Conservation (phyloP, 2,113 vertebrate genomes). For the Charadrius vociferus region DNA sequence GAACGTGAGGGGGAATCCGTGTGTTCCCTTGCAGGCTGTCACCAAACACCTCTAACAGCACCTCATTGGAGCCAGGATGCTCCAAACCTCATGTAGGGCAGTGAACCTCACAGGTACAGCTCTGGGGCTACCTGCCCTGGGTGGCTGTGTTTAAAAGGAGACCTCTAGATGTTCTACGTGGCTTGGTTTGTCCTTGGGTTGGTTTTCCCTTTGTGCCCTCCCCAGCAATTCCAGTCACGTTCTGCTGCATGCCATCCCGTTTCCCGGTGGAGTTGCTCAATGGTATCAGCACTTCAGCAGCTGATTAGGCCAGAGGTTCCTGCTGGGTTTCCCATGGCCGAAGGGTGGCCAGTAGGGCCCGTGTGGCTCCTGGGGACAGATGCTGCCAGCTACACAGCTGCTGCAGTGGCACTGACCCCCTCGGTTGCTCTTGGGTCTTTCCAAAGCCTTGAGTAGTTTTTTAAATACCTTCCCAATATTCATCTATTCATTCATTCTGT, state of each 20-base stretch:
- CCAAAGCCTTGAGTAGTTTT: not conserved
- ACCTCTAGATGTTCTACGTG: rapidly evolving
- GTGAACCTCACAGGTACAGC: not conserved
- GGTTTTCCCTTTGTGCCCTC: not conserved
- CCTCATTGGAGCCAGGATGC: not conserved
- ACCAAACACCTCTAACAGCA: not conserved
- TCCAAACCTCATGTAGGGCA: not conserved
- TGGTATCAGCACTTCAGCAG: not conserved
- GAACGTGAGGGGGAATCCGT: rapidly evolving
- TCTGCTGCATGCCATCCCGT: not conserved
- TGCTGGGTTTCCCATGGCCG: rapidly evolving
- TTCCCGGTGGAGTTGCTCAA: conserved; percentile 26
- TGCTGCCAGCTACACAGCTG: not conserved
- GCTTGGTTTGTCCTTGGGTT: not conserved
- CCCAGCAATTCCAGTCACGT: not conserved
- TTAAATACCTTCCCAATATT: not conserved
- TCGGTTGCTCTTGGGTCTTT: not conserved
- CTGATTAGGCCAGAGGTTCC: conserved; percentile 27
- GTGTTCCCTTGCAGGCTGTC: not conserved
- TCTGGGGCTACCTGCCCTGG: not conserved
- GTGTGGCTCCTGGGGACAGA: not conserved
- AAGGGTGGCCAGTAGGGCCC: not conserved
- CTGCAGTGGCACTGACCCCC: rapidly evolving
- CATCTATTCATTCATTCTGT: no score
- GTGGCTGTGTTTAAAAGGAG: not conserved